Evolutionary conservation across 2,797 vertebrate genomes (phyloP).

Genomic region (Coluber constrictor): DNA sequence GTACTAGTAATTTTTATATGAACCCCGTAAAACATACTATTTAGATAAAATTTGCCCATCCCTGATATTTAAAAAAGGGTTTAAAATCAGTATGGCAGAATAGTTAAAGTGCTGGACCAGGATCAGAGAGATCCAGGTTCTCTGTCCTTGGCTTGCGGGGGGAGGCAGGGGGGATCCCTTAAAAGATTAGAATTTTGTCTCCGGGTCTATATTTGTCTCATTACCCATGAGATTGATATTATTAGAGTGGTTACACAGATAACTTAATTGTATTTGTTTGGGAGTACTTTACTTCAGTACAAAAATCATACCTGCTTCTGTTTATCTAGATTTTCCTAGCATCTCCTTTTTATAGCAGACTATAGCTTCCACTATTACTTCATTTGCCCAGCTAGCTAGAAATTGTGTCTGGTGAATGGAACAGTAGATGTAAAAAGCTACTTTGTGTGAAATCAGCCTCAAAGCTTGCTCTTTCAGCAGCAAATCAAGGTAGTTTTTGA

Average conservation of each 20-base stretch:
- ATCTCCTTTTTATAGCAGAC: neutral
- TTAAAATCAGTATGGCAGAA: neutral
- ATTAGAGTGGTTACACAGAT: neutral
- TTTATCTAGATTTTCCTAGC: neutral
- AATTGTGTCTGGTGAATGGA: neutral
- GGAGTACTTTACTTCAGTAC: neutral
- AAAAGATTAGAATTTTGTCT: constrained; percentile 33
- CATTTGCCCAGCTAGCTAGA: neutral
- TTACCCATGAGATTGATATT: neutral
- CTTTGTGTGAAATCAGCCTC: neutral
- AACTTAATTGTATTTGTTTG: neutral
- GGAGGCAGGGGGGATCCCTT: neutral
- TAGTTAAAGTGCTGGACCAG: neutral
- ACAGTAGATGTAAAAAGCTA: neutral
- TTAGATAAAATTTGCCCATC: constrained; percentile 29
- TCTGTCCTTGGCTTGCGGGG: constrained; percentile 32
- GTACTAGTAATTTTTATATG: neutral
- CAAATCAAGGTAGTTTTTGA: neutral
- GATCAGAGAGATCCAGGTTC: neutral
- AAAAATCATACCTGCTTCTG: neutral
- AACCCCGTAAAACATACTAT: constrained; percentile 15
- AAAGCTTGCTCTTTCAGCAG: neutral
- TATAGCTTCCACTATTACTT: neutral
- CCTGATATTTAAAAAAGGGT: neutral
- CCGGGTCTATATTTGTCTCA: constrained; percentile 1